A percentile compares a stretch with the other conserved stretches of the same genome.
Evolutionary conservation across 2,113 vertebrate genomes (phyloP).

Genomic region (Riparia riparia): DNA sequence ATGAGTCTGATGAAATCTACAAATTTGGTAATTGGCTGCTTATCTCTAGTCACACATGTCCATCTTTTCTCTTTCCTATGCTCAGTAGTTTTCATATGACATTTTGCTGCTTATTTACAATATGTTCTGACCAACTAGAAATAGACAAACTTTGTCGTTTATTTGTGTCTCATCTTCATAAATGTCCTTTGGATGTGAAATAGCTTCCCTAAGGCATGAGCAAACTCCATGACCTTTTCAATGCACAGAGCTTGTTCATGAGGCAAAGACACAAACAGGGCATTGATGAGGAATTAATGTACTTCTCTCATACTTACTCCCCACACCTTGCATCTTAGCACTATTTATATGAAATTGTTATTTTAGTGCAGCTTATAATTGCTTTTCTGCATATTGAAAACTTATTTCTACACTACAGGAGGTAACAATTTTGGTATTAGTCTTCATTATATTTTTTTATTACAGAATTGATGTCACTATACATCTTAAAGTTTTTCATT

Average conservation of each 20-base stretch:
- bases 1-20: neutral
- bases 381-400: neutral
- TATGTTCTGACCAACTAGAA: neutral
- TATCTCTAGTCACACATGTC: neutral
- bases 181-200: conserved; percentile 17
- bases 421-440: neutral
- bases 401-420: neutral
- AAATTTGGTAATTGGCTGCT: neutral
- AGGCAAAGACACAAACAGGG: neutral
- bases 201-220: neutral
- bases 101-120: neutral
- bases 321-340: neutral
- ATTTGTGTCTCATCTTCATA: neutral
- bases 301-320: neutral
- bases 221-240: conserved; percentile 22
- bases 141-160: neutral
- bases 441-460: neutral
- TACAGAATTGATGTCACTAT: fast-evolving
- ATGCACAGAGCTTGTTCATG: neutral
- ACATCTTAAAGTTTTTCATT: neutral
- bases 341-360: neutral
- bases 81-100: neutral
- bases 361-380: neutral
- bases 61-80: neutral
- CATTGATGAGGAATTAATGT: neutral